Evolutionary conservation across 2,888 invertebrate genomes (phyloP).

Genomic region (Drosophila kambysellisi): DNA sequence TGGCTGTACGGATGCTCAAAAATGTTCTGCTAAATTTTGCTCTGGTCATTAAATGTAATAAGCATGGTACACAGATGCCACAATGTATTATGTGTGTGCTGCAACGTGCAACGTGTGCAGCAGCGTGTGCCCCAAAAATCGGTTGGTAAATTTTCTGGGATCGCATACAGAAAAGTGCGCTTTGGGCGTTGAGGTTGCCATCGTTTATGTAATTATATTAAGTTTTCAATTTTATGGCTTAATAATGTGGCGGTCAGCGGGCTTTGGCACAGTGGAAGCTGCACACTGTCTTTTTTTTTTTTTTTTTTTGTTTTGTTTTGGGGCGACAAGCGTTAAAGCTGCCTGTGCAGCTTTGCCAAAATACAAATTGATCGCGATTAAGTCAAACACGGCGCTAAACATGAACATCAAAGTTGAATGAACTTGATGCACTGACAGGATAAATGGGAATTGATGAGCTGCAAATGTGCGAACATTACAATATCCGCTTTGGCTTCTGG

Average conservation of each 20-base stretch:
- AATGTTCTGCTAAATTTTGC: constrained; percentile 57
- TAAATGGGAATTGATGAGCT: constrained; percentile 72
- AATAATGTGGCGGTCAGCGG: constrained; percentile 65
- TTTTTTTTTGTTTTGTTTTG: background rate
- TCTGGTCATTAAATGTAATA: constrained; percentile 66
- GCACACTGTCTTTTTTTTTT: constrained; percentile 26
- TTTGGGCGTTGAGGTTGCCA: constrained; percentile 57
- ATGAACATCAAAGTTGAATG: constrained; percentile 67
- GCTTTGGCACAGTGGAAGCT: constrained; percentile 27
- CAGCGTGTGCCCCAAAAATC: constrained; percentile 68
- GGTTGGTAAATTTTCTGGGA: constrained; percentile 14
- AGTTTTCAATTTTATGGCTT: constrained; percentile 82
- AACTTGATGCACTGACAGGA: constrained; percentile 58
- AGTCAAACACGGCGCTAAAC: constrained; percentile 67
- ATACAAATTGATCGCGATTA: constrained; percentile 74
- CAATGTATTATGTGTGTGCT: constrained; percentile 2
- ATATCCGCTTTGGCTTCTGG: constrained; percentile 58
- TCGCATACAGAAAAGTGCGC: constrained; percentile 35
- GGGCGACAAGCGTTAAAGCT: constrained; percentile 72
- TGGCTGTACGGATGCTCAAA: constrained; percentile 20
- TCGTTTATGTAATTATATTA: constrained; percentile 80
- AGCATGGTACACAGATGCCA: constrained; percentile 35
- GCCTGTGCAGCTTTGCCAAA: constrained; percentile 28
- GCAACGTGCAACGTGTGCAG: constrained; percentile 25
- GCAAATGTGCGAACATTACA: constrained; percentile 78